Evolutionary conservation across 2,888 invertebrate species (phyloP), one percentile per base, ranked within the genome.

Genomic region (Drosophila cyrtoloma): DNA sequence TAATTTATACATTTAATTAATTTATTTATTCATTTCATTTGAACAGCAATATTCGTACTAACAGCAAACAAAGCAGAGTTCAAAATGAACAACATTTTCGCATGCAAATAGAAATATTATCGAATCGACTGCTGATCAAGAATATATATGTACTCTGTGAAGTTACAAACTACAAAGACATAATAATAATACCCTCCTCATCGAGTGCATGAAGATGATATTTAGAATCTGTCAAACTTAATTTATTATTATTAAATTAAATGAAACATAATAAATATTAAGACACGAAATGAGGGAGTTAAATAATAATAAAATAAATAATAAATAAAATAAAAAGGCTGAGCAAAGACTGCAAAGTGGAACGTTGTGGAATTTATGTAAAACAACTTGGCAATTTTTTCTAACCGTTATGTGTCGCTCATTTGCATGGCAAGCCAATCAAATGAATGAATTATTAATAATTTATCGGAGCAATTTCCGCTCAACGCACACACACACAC

Each of bases 401-500:
- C 6, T 28, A 58, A 63, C 80, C 82, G 83, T 82, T 79, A 79
- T 28, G 37, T 56, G 39, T 47, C 59, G 42, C 44, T 67, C 51
- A 58, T 64, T 53, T 47, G 55, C 55, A 55, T 71, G 10, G 71
- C 73, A 83, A 83, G 83, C 81, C 80, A 89, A 90, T 90, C 35
- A 59, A 76, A 73, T 77, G 67, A 73, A 79, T 35, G 35, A 71
- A 82, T 85, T 84, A 89, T 88, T 79, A 88, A 88, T 86, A 66
- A 86, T 80, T 90, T 86, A 90, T 86, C 86, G 83, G 88, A 77
- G 72, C 90, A 86, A 90, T 86, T 89, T 90, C 86, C 90, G 89
- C 59, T 86, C 57, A 82, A 66, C 67, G 71, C 71, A 72, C 44
- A 67, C 64, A 59, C 14, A 33, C 33, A 33, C 12, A 12, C 0